Evolutionary conservation across 2,113 vertebrate genomes (phyloP), one percentile per base, ranked within the genome.

Genomic region (Cygnus buccinator): DNA sequence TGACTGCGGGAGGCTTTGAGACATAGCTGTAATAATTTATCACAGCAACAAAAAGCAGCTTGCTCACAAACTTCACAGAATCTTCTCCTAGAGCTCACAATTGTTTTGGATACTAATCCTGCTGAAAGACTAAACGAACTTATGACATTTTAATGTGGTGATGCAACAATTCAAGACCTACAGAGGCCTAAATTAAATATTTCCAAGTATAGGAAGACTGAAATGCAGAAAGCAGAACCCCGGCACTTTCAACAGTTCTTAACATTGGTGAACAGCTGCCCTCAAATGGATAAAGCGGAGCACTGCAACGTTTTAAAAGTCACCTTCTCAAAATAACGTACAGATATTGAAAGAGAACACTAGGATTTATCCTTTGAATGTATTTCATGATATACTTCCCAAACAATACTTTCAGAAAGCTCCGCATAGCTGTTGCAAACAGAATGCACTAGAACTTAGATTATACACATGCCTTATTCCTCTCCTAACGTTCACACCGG

Each of bases 241-340:
- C 22, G 35, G 10, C 7, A 33, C 3, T 63, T 88, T 66, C 29
- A 19, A 41, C 43, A 54, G 41, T 11, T 86, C 75, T 72, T 66
- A 94, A 89, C 9, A 86, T 62, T 0, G 26, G 97, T 95, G 81
- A 97, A 67, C 65, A 96, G 85, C 96, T 97, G 98, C 98, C 98
- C 97, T 98, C 97, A 96, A 89, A 98, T 94, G 98, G 98, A 96
- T 33, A 92, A 68, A 81, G 61, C 1, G 8, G 84, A 86, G 90
- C 39, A 98, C 8, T 98, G 86, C 97, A 97, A 80, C 66, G 23
- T 59, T 58, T 87, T 39, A 67, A 29, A 91, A 89, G 21, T 58
- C 41, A 82, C n/a, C 23, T 31, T 41, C 55, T 83, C 54, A 62
- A 70, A 87, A 16, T 25, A 77, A 13, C 6, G 28, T 37, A 11